A percentile compares a stretch with the other conserved stretches of the same genome.
These are phyloP conservation scores for Akabosia matsudoensis DNA, from an alignment of 1,140 invertebrate species.

Conservation along the genomic window DNA sequence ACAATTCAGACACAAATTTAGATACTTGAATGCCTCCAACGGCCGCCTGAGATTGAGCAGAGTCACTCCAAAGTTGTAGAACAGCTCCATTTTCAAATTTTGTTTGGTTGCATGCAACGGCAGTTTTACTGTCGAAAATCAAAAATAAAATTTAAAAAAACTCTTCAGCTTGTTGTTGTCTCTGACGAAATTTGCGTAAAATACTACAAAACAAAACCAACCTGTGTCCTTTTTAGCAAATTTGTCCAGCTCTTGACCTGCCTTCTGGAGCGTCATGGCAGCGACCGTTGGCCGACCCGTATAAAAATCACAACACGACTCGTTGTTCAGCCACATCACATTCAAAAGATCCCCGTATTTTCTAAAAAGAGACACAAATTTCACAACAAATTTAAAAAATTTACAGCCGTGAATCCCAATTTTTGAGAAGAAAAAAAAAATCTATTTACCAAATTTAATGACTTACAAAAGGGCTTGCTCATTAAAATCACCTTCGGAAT, in stretches of 20 bases:
- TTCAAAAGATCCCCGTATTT: conserved; percentile 62
- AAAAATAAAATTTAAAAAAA: background rate
- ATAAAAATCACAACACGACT: conserved; percentile 81
- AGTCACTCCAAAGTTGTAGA: conserved; percentile 87
- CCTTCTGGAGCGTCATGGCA: conserved; percentile 77
- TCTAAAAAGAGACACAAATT: conserved; percentile 51
- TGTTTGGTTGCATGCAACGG: conserved; percentile 61
- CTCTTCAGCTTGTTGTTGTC: too few species aligned
- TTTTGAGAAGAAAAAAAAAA: conserved; percentile 38
- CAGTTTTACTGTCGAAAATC: conserved; percentile 50
- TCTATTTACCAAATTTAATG: conserved; percentile 34
- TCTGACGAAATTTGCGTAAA: too few species aligned
- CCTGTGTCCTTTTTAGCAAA: conserved; percentile 54
- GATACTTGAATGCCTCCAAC: conserved; percentile 82
- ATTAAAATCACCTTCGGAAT: background rate
- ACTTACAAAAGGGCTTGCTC: conserved; percentile 22
- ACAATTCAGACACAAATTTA: conserved; percentile 79
- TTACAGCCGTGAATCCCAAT: too few species aligned
- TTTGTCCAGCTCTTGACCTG: conserved; percentile 73
- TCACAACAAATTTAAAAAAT: too few species aligned
- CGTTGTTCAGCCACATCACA: conserved; percentile 82
- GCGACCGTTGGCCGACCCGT: conserved; percentile 82
- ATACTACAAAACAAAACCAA: too few species aligned
- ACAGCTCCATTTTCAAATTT: conserved; percentile 71
- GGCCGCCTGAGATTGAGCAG: conserved; percentile 76